A percentile compares a stretch with the other conserved stretches of the same genome.
phyloP scores from a whole-genome alignment of 2,797 vertebrate species.

The Poliocrania exsul region DNA sequence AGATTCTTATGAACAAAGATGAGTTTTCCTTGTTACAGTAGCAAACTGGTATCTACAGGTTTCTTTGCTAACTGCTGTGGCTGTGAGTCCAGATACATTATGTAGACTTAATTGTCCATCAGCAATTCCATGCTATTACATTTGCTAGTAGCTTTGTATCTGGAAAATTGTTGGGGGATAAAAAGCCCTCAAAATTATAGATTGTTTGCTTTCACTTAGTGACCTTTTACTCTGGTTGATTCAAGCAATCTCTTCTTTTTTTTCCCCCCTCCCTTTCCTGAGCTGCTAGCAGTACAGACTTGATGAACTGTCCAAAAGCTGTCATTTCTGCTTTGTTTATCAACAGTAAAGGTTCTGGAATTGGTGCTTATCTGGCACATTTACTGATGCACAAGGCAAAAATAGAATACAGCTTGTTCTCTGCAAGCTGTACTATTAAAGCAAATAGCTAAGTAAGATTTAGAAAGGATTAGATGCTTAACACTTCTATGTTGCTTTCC shows the following conservation, averaged over 20 bases:
- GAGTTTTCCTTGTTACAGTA: neutral
- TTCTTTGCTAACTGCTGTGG: neutral
- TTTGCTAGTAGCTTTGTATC: neutral
- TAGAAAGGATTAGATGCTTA: constrained; percentile 39
- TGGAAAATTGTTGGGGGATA: neutral
- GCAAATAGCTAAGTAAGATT: constrained; percentile 31
- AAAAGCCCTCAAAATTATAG: neutral
- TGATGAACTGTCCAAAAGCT: neutral
- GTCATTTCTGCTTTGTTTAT: neutral
- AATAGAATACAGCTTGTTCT: neutral
- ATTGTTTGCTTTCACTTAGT: neutral
- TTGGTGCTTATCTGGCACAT: constrained; percentile 11
- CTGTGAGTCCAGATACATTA: neutral
- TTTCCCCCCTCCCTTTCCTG: neutral
- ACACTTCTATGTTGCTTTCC: neutral
- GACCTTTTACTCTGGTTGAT: neutral
- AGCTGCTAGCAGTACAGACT: neutral
- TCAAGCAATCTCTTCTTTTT: neutral
- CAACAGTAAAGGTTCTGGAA: neutral
- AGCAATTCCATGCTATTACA: neutral
- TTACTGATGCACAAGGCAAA: constrained; percentile 6
- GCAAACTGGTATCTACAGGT: neutral
- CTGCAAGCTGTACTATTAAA: neutral
- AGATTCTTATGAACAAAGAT: neutral
- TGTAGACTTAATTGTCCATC: neutral